These are phyloP conservation scores for Hipposideros armiger DNA, from an alignment of 2,113 vertebrate species.

Conservation along the genomic window DNA sequence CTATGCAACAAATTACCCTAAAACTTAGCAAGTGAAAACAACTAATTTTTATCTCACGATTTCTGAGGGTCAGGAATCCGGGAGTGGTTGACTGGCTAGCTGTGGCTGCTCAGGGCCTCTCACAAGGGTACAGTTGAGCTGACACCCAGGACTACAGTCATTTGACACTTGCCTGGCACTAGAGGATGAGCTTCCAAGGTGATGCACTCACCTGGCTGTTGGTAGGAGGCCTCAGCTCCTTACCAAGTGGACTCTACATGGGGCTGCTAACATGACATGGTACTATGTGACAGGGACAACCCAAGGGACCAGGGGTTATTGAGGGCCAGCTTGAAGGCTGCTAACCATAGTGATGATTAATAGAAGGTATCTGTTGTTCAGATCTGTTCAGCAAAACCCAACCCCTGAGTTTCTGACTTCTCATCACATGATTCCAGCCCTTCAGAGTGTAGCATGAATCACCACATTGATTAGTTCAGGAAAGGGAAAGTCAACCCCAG, in stretches of 20 bases:
- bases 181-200: not conserved
- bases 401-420: not conserved
- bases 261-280: not conserved
- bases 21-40: not conserved
- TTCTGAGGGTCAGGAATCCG: not conserved
- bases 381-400: not conserved
- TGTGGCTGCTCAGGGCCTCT: not conserved
- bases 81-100: too few species aligned
- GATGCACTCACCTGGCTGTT: not conserved
- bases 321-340: not conserved
- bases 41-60: not conserved
- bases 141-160: not conserved
- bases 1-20: not conserved
- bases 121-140: not conserved
- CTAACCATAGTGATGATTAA: not conserved
- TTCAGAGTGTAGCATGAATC: not conserved
- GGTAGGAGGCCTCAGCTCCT: not conserved
- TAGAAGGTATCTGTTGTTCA: not conserved
- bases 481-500: not conserved
- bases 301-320: too few species aligned
- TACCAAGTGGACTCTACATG: fast-evolving
- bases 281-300: not conserved
- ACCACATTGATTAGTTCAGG: not conserved
- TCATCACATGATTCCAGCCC: not conserved
- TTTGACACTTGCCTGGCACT: not conserved